Base-by-base conservation (phyloP, 2,113 vertebrate species). In the Uria aalge region DNA sequence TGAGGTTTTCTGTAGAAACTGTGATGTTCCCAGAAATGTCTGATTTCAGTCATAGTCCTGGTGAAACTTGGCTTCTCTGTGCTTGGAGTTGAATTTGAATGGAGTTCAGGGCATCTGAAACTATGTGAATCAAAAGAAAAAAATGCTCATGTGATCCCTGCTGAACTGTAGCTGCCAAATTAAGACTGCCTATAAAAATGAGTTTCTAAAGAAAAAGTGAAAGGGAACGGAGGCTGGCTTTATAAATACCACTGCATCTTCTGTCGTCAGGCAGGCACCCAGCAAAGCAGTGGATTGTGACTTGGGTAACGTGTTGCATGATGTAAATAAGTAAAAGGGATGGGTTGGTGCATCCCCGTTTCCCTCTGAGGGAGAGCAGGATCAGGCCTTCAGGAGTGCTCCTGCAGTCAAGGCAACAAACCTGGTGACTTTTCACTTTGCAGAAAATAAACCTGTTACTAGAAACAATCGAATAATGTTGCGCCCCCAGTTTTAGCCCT, bases 141-240 rank as follows among this genome's bases (percentile, higher is more conserved):
- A 95, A 95, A 87, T 73, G 80, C 74, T 85, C 66, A 75, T 76
- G 87, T 92, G 88, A 95, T 96, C 76, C 80, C 80, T 72, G 66
- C 80, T 85, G 87, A 87, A 92, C 86, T 76, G 62, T 75, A 91
- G 86, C 92, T 87, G 88, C 92, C 91, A 89, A 95, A 96, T 94
- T 75, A 93, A 86, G 64, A 11, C 76, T 75, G 56, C 57, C n/a
- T 75, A 22, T 81, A 94, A 93, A 93, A 95, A 76, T 71, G 40
- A 89, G 57, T 73, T 84, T 81, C 88, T 90, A 86, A 75, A 84
- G 83, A 67, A 81, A 74, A 91, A 72, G 68, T 52, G 66, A 81
- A 93, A 72, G 77, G 45, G 48, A 72, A 72, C 9, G 40, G 63
- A 67, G 69, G 60, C 36, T 81, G 56, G 26, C 26, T 88, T 93